These are phyloP conservation scores for Cinclus mexicanus DNA, from an alignment of 2,113 vertebrate genomes.

Conservation along the genomic window DNA sequence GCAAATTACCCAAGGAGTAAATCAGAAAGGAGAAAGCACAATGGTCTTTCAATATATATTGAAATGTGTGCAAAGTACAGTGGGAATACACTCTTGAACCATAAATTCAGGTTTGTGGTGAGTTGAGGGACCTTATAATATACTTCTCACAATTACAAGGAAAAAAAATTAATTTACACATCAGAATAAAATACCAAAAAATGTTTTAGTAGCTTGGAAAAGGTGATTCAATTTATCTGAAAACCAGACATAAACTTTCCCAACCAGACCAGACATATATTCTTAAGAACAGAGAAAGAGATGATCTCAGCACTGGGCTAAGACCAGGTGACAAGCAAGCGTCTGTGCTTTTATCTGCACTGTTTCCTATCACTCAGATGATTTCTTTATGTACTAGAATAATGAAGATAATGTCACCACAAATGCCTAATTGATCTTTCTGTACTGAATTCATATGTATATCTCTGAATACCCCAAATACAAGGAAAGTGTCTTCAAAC, in stretches of 20 bases:
- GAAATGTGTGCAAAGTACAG: not conserved
- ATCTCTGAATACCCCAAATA: not conserved
- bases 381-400: not conserved
- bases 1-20: not conserved
- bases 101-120: not conserved
- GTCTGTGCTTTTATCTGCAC: not conserved
- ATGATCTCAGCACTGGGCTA: not conserved
- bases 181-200: not conserved
- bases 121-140: not conserved
- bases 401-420: not conserved
- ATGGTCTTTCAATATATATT: not conserved
- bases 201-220: not conserved
- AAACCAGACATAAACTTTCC: not conserved
- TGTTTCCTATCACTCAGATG: not conserved
- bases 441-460: not conserved
- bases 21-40: not conserved
- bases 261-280: not conserved
- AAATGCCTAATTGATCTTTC: not conserved
- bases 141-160: not conserved
- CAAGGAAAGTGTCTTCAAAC: not conserved
- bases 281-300: not conserved
- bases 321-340: not conserved
- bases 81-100: not conserved
- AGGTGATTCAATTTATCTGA: not conserved
- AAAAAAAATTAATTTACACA: not conserved